These are phyloP conservation scores for Leptinotarsa lineolata DNA, from an alignment of 1,140 invertebrate genomes.

Conservation along the genomic window DNA sequence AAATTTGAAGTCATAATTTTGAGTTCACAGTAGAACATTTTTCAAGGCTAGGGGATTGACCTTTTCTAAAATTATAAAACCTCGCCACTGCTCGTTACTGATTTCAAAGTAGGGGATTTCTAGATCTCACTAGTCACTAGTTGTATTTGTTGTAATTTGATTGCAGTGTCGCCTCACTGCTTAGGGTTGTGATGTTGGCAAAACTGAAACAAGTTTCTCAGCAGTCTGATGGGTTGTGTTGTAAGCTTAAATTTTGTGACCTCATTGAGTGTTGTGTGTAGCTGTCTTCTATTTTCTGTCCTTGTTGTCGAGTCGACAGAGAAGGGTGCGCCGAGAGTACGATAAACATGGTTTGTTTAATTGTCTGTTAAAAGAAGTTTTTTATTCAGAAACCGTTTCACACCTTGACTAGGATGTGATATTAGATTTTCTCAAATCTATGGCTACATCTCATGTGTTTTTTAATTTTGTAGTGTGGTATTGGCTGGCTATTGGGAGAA, in stretches of 20 bases:
- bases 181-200: too few species aligned
- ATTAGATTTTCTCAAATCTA: conserved; percentile 36
- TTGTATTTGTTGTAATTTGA: too few species aligned
- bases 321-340: conserved; percentile 46
- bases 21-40: too few species aligned
- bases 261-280: neutral
- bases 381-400: conserved; percentile 42
- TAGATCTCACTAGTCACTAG: neutral
- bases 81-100: neutral
- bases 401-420: conserved; percentile 40
- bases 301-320: conserved; percentile 17
- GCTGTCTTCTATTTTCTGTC: neutral
- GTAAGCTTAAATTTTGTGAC: neutral
- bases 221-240: too few species aligned
- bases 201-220: too few species aligned
- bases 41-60: too few species aligned
- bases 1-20: too few species aligned
- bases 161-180: too few species aligned
- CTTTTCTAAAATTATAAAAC: neutral
- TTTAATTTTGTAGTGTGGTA: conserved; percentile 21
- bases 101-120: neutral
- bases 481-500: neutral
- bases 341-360: conserved; percentile 45
- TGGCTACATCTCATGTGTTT: conserved; percentile 35
- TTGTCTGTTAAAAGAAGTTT: conserved; percentile 38